These are phyloP conservation scores for Mormyrops boulengeri DNA, from an alignment of 2,797 vertebrate genomes.

Conservation along the genomic window DNA sequence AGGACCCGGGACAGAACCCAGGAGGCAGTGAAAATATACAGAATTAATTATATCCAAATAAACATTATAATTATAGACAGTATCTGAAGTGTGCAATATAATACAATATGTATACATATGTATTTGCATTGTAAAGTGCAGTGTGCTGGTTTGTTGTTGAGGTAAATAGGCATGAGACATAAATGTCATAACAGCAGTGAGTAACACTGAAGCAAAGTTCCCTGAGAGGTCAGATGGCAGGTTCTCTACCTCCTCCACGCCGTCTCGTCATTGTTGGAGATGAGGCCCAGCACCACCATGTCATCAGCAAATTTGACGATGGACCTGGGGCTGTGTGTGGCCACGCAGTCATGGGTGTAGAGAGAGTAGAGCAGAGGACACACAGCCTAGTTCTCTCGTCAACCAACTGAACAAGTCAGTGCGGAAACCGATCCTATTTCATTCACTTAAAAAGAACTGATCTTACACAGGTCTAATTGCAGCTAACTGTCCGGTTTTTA, in stretches of 20 bases:
- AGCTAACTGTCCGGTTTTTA: neutral
- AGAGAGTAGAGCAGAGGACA: neutral
- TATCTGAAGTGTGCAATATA: neutral
- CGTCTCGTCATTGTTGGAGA: neutral
- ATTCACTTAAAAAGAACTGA: neutral
- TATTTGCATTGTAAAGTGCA: neutral
- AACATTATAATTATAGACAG: neutral
- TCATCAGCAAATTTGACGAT: too few species aligned
- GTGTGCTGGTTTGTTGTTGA: neutral
- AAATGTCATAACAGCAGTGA: neutral
- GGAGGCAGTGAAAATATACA: neutral
- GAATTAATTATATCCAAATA: neutral
- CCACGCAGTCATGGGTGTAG: too few species aligned
- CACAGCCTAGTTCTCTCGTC: neutral
- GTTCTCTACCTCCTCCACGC: neutral
- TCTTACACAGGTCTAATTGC: neutral
- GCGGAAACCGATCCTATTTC: neutral
- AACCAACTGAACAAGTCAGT: neutral
- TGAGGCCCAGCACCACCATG: neutral
- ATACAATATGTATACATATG: too few species aligned
- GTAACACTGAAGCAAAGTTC: neutral
- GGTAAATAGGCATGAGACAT: neutral
- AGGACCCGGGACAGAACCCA: too few species aligned
- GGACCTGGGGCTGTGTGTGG: neutral
- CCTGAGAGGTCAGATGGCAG: neutral